These are phyloP conservation scores for Sebastiscus tertius DNA, from an alignment of 2,797 vertebrate genomes.

Conservation along the genomic window DNA sequence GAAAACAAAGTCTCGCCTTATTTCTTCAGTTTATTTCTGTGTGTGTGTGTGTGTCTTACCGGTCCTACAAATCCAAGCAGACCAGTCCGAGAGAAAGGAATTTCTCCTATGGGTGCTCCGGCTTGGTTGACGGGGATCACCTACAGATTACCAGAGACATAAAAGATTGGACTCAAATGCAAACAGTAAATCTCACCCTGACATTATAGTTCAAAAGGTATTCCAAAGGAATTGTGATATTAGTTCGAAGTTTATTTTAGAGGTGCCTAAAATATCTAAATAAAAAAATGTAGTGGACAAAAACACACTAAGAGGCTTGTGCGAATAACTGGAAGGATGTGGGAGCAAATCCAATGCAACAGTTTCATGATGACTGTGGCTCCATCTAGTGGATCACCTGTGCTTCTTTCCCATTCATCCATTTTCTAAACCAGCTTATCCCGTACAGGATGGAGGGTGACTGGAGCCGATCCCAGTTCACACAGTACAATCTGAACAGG, in stretches of 20 bases:
- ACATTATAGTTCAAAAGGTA: neutral
- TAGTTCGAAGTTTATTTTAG: neutral
- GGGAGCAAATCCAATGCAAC: neutral
- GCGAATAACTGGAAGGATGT: neutral
- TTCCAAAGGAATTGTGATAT: neutral
- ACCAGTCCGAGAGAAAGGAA: conserved; percentile 93
- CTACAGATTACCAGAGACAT: conserved; percentile 72
- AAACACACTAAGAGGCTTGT: neutral
- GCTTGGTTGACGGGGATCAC: conserved; percentile 93
- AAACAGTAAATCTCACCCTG: neutral
- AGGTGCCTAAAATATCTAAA: neutral
- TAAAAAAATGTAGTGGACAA: neutral
- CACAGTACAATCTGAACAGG: neutral
- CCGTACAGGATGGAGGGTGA: neutral
- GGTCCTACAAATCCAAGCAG: conserved; percentile 97
- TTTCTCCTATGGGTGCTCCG: conserved; percentile 92
- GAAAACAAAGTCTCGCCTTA: neutral
- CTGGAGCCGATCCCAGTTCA: neutral
- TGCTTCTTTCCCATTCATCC: neutral
- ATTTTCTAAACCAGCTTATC: neutral
- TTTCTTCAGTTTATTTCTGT: neutral
- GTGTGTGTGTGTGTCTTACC: conserved; percentile 75
- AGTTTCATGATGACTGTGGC: neutral
- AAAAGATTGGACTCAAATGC: neutral
- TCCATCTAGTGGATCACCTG: conserved; percentile 21